Percentiles rank a stretch among this genome's conserved stretches.
These are phyloP conservation scores for Lymantria dispar DNA, from an alignment of 2,888 invertebrate species.

Conservation along the genomic window DNA sequence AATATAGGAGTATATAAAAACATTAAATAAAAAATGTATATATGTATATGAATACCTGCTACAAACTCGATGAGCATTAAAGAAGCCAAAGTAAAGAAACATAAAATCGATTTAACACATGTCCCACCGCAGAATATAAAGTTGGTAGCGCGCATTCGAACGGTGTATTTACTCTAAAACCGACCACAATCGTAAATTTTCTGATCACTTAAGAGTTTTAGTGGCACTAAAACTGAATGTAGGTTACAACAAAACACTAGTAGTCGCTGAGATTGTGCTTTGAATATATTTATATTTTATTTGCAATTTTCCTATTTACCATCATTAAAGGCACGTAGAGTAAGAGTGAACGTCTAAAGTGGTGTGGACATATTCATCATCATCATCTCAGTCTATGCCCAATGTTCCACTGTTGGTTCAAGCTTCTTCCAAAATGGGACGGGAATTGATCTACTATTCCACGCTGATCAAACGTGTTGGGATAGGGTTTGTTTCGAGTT, in stretches of 20 bases:
- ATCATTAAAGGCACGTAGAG: no score
- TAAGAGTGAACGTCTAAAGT: no score
- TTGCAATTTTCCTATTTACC: no score
- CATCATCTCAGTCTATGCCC: no score
- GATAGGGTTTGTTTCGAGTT: no score
- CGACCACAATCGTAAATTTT: conserved; percentile 27
- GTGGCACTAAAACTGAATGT: conserved; percentile 19
- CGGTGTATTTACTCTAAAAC: conserved; percentile 21
- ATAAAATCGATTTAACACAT: conserved; percentile 24
- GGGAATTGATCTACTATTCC: no score
- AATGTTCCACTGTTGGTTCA: no score
- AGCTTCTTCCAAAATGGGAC: no score
- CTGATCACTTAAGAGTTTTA: conserved; percentile 29
- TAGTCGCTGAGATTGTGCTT: conserved; percentile 3
- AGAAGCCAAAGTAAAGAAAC: conserved; percentile 1
- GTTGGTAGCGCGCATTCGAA: conserved; percentile 18
- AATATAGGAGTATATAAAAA: no score
- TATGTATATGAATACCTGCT: not conserved
- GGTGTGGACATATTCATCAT: no score
- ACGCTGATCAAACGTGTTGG: no score
- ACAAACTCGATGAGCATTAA: conserved; percentile 3
- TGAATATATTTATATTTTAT: not conserved
- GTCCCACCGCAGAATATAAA: conserved; percentile 20
- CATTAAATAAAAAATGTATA: no score
- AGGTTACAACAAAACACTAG: conserved; percentile 12